Base-by-base conservation (phyloP, 2,113 vertebrate species). In the Dipodomys ordii region DNA sequence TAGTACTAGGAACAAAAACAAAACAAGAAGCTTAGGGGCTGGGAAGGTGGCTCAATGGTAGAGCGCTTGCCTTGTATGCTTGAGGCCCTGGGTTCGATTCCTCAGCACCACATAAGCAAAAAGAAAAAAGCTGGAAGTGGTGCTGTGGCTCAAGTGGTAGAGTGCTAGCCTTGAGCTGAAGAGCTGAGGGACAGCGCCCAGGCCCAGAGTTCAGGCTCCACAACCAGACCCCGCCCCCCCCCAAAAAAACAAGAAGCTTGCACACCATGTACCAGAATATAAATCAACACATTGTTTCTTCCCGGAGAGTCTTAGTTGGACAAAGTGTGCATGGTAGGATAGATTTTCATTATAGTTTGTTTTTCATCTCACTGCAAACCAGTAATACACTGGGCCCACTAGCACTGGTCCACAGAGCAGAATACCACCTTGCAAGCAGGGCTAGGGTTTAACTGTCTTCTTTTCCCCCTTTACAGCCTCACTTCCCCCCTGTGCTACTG, bases 401-500 rank as follows among this genome's bases (percentile, higher is more conserved):
- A 44, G 80, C 35, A 4, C 76, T 28, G 23, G 30, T 35, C 69
- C 39, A 20, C 32, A 80, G 57, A 57, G 46, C 53, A 35, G 30
- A 49, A 1, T 7, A 44, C 4, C 44, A 44, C 4, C 44, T n/a
- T 30, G 18, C 1, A 0, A 2, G 25, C 13, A 18, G 0, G 0
- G 39, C 44, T 13, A 4, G 0, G 22, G 62, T 39, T 6, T 93
- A 87, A 95, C 1, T 82, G 62, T 49, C 10, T 10, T n/a, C 73
- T 27, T 32, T 88, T 94, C 77, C 67, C 85, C 81, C 77, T 95
- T 72, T 35, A 46, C 96, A 99, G 99, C 92, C 98, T 53, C 97
- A 98, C 44, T 99, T 99, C 96, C 99, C 99, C n/a, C 94, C 96
- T 2, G 92, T 95, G 65, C 96, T 99, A 27, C 98, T 99, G 77